Base-by-base conservation (phyloP, 2,113 vertebrate genomes). In the Motacilla alba region DNA sequence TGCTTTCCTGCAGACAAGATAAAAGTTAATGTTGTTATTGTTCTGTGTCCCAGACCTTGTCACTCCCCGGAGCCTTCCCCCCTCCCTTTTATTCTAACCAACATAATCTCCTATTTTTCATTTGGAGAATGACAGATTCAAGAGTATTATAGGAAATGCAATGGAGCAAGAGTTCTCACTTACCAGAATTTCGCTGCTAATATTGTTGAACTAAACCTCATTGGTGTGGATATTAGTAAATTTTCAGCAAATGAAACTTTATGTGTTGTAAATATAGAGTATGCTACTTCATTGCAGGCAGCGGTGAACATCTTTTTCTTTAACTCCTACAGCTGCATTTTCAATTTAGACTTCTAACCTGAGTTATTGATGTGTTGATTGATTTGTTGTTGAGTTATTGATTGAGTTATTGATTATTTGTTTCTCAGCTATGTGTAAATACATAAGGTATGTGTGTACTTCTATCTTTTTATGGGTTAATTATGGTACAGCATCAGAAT, bases 111-210 rank as follows among this genome's bases (percentile, higher is more conserved):
- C 31, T 13, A 88, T 91, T 90, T 95, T 95, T 91, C 63, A 63
- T 91, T 94, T 83, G 75, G 50, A 81, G 90, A 91, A 47, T 83
- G 92, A 86, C 80, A 90, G 64, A 55, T 96, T 80, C 79, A 74
- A 9, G 63, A 83, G 55, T 80, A 67, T 67, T 91, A 28, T 1
- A 83, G 52, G 75, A 92, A 94, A 88, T 78, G 56, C 68, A 81
- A 15, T 83, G 90, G 70, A 94, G 55, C 87, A 80, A 83, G 82
- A 81, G 77, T 93, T 84, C 33, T 79, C 53, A 58, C 76, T 72
- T 83, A 60, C 2, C 59, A 87, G 75, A 83, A 93, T 76, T 68
- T 87, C 2, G 1, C 62, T 89, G 35, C 41, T 27, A 33, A 35
- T 89, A 20, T 55, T 82, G 59, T 93, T 93, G 46, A 73, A 80